These are phyloP conservation scores for Euproctis similis DNA, from an alignment of 2,888 invertebrate genomes.

Conservation along the genomic window DNA sequence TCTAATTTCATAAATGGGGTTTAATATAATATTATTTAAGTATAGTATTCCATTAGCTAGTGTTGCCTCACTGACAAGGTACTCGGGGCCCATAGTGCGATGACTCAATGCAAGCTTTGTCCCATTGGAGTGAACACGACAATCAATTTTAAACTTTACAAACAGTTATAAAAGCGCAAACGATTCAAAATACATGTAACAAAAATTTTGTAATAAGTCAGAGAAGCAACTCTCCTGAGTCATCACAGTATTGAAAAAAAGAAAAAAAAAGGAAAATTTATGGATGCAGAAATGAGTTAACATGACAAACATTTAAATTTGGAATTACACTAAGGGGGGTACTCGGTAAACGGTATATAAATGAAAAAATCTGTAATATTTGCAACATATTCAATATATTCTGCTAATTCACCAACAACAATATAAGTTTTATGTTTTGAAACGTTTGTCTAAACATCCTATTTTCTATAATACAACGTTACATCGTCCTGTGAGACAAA, in stretches of 20 bases:
- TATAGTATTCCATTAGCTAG: constrained; percentile 31
- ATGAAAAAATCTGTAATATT: constrained; percentile 61
- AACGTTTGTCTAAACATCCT: constrained; percentile 45
- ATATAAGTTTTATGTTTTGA: constrained; percentile 30
- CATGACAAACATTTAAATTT: constrained; percentile 42
- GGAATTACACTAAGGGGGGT: constrained; percentile 29
- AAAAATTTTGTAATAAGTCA: constrained; percentile 36
- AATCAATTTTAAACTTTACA: constrained; percentile 18
- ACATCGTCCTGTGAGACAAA: constrained; percentile 64
- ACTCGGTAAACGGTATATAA: constrained; percentile 51
- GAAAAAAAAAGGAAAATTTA: constrained; percentile 39
- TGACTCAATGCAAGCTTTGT: constrained; percentile 76
- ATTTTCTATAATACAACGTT: constrained; percentile 39
- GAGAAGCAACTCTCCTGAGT: constrained; percentile 60
- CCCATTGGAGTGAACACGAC: constrained; percentile 47
- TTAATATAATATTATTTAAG: too few species aligned
- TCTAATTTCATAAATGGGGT: too few species aligned
- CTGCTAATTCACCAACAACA: constrained; percentile 63
- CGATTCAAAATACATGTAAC: constrained; percentile 27
- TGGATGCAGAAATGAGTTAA: constrained; percentile 53
- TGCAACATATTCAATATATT: constrained; percentile 73
- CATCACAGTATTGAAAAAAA: constrained; percentile 66
- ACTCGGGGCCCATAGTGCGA: constrained; percentile 69
- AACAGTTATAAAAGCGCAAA: constrained; percentile 21
- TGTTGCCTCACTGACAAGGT: constrained; percentile 27